Evolutionary conservation across 2,888 invertebrate genomes (phyloP).

Genomic region (Nesidiocoris tenuis): DNA sequence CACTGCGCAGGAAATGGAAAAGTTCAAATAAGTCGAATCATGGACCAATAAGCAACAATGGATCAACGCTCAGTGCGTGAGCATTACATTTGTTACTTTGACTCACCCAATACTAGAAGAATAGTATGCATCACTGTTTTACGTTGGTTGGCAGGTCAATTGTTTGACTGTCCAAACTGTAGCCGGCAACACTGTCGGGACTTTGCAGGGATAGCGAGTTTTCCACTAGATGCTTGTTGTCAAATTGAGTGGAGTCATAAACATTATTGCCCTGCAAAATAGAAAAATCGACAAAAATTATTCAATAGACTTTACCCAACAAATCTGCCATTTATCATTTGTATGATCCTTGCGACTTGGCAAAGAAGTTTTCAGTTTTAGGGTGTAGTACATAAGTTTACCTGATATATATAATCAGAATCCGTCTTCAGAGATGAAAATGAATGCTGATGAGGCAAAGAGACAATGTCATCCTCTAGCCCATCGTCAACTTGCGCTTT

Average conservation of each 20-base stretch:
- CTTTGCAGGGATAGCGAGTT: conserved; percentile 68
- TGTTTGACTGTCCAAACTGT: conserved; percentile 56
- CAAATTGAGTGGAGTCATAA: conserved; percentile 71
- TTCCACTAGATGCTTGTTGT: conserved; percentile 54
- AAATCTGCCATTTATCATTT: background rate
- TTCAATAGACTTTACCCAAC: too few species aligned
- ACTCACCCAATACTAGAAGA: conserved; percentile 5
- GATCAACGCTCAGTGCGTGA: background rate
- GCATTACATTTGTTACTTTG: background rate
- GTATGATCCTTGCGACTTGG: too few species aligned
- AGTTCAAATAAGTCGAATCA: background rate
- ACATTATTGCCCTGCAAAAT: conserved; percentile 65
- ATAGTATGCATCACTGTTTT: conserved; percentile 45
- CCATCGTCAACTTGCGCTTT: conserved; percentile 77
- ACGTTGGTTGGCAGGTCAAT: conserved; percentile 50
- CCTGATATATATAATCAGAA: conserved; percentile 74
- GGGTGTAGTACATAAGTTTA: conserved; percentile 53
- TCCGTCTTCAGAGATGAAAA: conserved; percentile 73
- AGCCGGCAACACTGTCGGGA: conserved; percentile 68
- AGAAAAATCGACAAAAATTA: too few species aligned
- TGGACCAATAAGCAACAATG: background rate
- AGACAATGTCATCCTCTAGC: conserved; percentile 73
- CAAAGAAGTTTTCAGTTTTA: too few species aligned
- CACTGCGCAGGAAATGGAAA: background rate
- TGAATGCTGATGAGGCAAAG: conserved; percentile 72